Conservation (phyloP, 1,140 invertebrate species). For the Eufriesea mexicana region DNA sequence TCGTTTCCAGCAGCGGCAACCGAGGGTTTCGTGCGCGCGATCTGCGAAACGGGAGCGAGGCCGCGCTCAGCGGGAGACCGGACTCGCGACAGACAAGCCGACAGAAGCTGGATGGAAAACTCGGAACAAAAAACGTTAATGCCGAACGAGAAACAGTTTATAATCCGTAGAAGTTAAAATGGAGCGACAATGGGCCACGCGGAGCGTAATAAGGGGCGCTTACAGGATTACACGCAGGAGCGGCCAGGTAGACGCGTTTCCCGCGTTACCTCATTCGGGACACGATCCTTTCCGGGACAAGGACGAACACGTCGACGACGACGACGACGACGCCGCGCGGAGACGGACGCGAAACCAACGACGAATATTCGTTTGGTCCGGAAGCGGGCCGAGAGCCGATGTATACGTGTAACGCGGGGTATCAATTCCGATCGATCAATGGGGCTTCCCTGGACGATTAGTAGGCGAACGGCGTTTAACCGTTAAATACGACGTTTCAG, state of each 20-base stretch:
- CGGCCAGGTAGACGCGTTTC: slow-evolving; percentile 73
- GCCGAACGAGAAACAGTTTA: slow-evolving; percentile 76
- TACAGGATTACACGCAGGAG: slow-evolving; percentile 75
- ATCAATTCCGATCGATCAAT: slow-evolving; percentile 58
- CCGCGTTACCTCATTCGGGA: slow-evolving; percentile 42
- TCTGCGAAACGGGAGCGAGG: slow-evolving; percentile 46
- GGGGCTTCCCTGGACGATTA: slow-evolving; percentile 63
- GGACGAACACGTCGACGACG: background rate
- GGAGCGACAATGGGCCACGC: slow-evolving; percentile 72
- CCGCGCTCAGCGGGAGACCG: slow-evolving; percentile 66
- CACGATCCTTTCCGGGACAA: no score
- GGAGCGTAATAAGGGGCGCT: slow-evolving; percentile 79
- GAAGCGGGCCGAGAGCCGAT: background rate
- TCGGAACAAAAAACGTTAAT: slow-evolving; percentile 71
- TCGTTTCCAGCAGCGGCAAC: background rate
- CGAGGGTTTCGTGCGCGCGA: slow-evolving; percentile 33
- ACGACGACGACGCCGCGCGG: background rate
- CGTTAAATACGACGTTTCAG: slow-evolving; percentile 72
- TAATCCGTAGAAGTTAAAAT: slow-evolving; percentile 81
- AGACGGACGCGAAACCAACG: background rate
- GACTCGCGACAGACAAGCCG: slow-evolving; percentile 26
- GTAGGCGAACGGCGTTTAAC: slow-evolving; percentile 70
- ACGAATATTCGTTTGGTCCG: background rate
- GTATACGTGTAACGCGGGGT: slow-evolving; percentile 17
- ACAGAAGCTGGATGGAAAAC: slow-evolving; percentile 56